Conservation (phyloP, 2,797 vertebrate genomes). For the Pogonophryne albipinna region DNA sequence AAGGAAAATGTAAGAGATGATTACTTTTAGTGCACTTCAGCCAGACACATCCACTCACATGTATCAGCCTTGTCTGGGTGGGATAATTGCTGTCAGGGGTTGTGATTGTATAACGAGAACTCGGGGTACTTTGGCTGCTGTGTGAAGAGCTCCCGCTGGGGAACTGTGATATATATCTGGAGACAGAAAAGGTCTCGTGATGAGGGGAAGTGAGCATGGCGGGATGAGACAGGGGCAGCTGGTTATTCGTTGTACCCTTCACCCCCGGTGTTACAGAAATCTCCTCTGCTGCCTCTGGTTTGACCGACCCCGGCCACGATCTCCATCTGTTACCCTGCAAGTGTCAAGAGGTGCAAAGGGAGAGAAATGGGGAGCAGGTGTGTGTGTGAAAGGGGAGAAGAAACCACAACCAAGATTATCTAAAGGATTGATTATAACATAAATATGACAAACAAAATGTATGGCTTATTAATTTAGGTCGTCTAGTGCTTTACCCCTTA, state of each 20-base stretch:
- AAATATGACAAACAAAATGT: conserved; percentile 51
- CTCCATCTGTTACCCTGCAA: conserved; percentile 80
- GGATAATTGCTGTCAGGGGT: conserved; percentile 62
- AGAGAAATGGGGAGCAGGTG: conserved; percentile 58
- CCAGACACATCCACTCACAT: conserved; percentile 46
- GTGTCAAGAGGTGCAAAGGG: conserved; percentile 70
- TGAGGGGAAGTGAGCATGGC: conserved; percentile 49
- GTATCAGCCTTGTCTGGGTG: conserved; percentile 43
- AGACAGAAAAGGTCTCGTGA: conserved; percentile 40
- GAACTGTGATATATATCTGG: conserved; percentile 46
- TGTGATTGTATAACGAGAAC: conserved; percentile 45
- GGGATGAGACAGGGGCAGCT: conserved; percentile 67
- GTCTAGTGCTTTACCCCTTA: not conserved
- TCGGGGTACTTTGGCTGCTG: conserved; percentile 36
- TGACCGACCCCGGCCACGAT: conserved; percentile 66
- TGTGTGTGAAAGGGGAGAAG: conserved; percentile 24
- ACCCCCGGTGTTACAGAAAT: conserved; percentile 69
- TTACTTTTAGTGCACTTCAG: conserved; percentile 49
- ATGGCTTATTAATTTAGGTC: conserved; percentile 56
- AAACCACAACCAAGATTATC: conserved; percentile 25
- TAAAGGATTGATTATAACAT: conserved; percentile 55
- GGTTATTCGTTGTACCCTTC: conserved; percentile 65
- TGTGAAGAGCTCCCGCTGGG: conserved; percentile 31
- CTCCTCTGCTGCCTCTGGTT: conserved; percentile 73
- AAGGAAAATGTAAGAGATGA: conserved; percentile 44